Evolutionary conservation across 2,113 vertebrate genomes (phyloP).

Genomic region (Opisthocomus hoazin): DNA sequence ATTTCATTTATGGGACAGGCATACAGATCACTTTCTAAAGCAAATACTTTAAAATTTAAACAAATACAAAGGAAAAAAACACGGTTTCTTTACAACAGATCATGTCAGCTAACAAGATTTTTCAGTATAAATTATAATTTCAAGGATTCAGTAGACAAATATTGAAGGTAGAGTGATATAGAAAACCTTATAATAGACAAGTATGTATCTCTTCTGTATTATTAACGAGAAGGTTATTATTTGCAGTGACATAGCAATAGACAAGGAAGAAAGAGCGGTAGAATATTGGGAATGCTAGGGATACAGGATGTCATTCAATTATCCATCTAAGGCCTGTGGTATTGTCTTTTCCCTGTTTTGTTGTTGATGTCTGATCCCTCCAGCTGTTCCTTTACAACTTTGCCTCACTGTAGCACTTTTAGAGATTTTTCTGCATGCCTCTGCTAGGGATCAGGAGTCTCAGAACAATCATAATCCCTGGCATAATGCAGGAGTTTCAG

Average conservation of each 20-base stretch:
- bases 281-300: not conserved
- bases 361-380: slow-evolving; percentile 8
- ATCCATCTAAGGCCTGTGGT: not conserved
- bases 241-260: not conserved
- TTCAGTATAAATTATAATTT: not conserved
- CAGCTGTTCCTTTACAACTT: slow-evolving; percentile 43
- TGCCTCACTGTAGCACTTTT: slow-evolving; percentile 3
- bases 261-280: not conserved
- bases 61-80: not conserved
- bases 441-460: slow-evolving; percentile 32
- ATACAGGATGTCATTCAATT: slow-evolving; percentile 17
- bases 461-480: slow-evolving; percentile 57
- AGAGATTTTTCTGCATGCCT: slow-evolving; percentile 38
- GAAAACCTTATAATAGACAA: not conserved
- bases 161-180: not conserved
- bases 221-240: not conserved
- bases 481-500: slow-evolving; percentile 29
- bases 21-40: not conserved
- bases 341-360: slow-evolving; percentile 3
- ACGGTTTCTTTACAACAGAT: not conserved
- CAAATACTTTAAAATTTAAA: not conserved
- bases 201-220: not conserved
- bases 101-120: not conserved
- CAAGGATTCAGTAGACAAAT: not conserved
- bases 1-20: not conserved